These are phyloP conservation scores for honey bee (Apis mellifera) DNA, from an alignment of 1,140 invertebrate species.

Conservation along the genomic window Amel_HAv3.1 CM009931.2:21199501-21200000, in stretches of 20 bases:
- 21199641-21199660: background rate
- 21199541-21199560: conserved; percentile 39
- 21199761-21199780: too few relatives aligned
- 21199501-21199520: conserved; percentile 53
- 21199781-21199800: background rate
- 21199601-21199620: conserved; percentile 48
- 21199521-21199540: conserved; percentile 56
- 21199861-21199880: background rate
- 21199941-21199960: conserved; percentile 51
- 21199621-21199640: too few relatives aligned
- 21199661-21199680: background rate
- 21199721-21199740: background rate
- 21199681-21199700: background rate
- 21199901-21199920: background rate
- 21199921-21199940: conserved; percentile 47
- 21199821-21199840: background rate
- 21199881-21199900: conserved; percentile 1
- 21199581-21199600: conserved; percentile 46
- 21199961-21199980: conserved; percentile 34
- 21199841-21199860: background rate
- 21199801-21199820: conserved; percentile 35
- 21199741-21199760: conserved; percentile 4
- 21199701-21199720: too few relatives aligned
- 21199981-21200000: conserved; percentile 46
- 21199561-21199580: conserved; percentile 57